Percentiles rank a stretch among this genome's conserved stretches.
Evolutionary conservation across 1,140 invertebrate genomes (phyloP).

Genomic region (Drosophila nigrodunni): DNA sequence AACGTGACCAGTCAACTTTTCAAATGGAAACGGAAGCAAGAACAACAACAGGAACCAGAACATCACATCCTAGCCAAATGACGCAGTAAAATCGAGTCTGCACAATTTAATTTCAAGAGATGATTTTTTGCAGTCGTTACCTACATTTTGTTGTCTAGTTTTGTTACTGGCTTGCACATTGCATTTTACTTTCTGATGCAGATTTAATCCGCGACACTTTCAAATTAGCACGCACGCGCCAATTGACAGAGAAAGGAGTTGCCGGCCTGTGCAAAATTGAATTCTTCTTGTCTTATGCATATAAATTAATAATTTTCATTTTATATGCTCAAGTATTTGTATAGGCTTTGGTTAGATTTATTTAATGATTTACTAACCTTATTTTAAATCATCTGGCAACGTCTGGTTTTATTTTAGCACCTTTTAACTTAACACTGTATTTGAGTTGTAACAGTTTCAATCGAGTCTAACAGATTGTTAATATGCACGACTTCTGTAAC

Average conservation of each 20-base stretch:
- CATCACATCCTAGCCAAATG: constrained; percentile 44
- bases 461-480: neutral
- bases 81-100: constrained; percentile 21
- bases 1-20: constrained; percentile 67
- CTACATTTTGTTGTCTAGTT: constrained; percentile 25
- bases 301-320: neutral
- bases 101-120: constrained; percentile 34
- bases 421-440: neutral
- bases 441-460: neutral
- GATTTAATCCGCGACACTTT: constrained; percentile 59
- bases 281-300: neutral
- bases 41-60: constrained; percentile 22
- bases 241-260: constrained; percentile 6
- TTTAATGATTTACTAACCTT: neutral
- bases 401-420: neutral
- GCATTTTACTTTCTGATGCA: constrained; percentile 21
- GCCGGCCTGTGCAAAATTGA: constrained; percentile 23
- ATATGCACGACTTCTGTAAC: neutral
- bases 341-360: too few relatives aligned
- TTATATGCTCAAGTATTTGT: neutral
- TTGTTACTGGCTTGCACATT: constrained; percentile 40
- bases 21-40: constrained; percentile 55
- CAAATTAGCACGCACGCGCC: constrained; percentile 57
- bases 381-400: constrained; percentile 5
- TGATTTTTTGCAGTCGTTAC: constrained; percentile 38